These are phyloP conservation scores for Apostichopus japonicus DNA, from an alignment of 35 echinoderm and acorn worm species.

Conservation along the genomic window DNA sequence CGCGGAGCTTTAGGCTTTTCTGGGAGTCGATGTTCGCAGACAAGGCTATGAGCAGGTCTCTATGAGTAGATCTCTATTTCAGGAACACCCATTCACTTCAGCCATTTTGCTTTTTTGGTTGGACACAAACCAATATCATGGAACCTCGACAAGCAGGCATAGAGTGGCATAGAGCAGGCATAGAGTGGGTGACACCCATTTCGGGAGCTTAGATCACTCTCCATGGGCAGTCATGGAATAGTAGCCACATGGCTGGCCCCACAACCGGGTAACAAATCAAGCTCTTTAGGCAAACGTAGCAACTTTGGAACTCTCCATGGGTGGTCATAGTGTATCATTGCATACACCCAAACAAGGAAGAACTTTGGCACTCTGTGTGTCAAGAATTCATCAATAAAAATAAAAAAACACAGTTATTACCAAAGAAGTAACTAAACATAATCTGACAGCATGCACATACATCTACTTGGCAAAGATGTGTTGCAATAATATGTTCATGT, in stretches of 20 bases:
- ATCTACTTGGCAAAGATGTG: no score
- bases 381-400: slow-evolving; percentile 43
- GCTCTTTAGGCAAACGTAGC: neutral
- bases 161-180: no score
- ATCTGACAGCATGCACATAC: no score
- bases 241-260: neutral
- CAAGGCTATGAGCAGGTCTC: neutral
- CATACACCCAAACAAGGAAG: slow-evolving; percentile 18
- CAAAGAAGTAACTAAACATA: neutral
- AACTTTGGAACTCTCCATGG: neutral
- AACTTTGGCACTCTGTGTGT: slow-evolving; percentile 44
- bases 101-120: neutral
- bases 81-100: neutral
- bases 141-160: neutral
- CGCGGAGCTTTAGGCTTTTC: neutral
- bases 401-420: slow-evolving; percentile 9
- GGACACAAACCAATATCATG: neutral
- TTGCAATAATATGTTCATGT: no score
- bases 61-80: neutral
- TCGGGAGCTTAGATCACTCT: neutral
- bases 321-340: neutral
- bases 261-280: neutral
- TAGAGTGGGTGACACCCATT: neutral
- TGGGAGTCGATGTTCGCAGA: neutral
- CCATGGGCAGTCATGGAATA: neutral